Evolutionary conservation across 2,797 vertebrate genomes (phyloP), one percentile per base, ranked within the genome.

Genomic region (Melopsittacus undulatus): DNA sequence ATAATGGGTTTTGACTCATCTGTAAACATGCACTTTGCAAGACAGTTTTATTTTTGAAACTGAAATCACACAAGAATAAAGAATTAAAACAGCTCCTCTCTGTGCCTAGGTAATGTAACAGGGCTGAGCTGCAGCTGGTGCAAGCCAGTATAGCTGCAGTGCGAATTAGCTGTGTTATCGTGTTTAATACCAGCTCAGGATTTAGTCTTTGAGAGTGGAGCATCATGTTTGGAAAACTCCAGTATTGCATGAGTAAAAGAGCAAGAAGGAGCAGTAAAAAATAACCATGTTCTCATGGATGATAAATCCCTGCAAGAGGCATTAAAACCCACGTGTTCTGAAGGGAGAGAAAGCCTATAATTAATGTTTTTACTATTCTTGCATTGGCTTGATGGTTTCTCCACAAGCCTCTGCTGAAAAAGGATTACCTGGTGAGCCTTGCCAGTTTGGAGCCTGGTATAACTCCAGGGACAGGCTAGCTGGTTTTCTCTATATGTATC

Each of bases 101-200:
- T 42, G 29, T 30, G 12, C 61, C 74, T 89, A 63, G 45, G 81
- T 82, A 77, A 57, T 80, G 10, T 13, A 90, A 62, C 2, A 2
- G 68, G 56, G 48, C 68, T 83, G 83, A 74, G 84, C 83, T 62
- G 34, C 67, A 92, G 85, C 77, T 59, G 63, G 67, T 57, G 85
- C 61, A 79, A 90, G 74, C 67, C 87, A 46, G 59, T 13, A 23
- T 15, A 83, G 63, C 43, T 91, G 67, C 80, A 64, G 70, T 67
- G 32, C 38, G 67, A 96, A 90, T 89, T 69, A 82, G 56, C 67
- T 89, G 68, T 26, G 0, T 85, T 93, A 91, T 75, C 83, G 75
- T n/a, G 43, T 92, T 90, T 94, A 87, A 88, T 80, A 89, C 42
- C 57, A 85, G 49, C 52, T 70, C n/a, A 68, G 80, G 78, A 87